These are phyloP conservation scores for Rhombomys opimus DNA, from an alignment of 2,113 vertebrate genomes.

Conservation along the genomic window DNA sequence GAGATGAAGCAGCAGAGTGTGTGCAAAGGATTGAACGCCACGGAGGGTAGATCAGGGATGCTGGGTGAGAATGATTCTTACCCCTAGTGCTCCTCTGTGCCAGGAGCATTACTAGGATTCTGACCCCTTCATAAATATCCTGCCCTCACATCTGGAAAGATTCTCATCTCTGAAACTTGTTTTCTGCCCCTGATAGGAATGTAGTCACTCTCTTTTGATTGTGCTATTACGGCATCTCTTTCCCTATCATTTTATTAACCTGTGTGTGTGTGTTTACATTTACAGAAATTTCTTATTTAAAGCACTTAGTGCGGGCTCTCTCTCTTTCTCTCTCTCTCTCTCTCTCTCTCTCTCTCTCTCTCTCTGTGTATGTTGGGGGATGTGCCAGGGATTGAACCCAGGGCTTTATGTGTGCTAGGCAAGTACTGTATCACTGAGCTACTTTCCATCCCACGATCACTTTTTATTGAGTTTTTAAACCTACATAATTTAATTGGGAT, in stretches of 20 bases:
- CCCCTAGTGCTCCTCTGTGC: background rate
- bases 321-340: no score
- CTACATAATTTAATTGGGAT: background rate
- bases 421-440: background rate
- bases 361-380: no score
- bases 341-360: no score
- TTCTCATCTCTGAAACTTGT: background rate
- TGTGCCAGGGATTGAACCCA: background rate
- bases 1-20: background rate
- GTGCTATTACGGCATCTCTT: background rate
- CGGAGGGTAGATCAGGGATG: background rate
- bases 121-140: background rate
- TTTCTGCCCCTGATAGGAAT: background rate
- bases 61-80: background rate
- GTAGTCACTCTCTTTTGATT: background rate
- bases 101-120: background rate
- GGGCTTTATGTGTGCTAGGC: background rate
- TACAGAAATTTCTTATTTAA: background rate
- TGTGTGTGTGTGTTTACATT: background rate
- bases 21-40: background rate
- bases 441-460: background rate
- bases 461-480: background rate
- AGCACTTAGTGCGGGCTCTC: background rate
- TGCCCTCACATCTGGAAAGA: background rate
- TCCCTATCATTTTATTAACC: background rate